Percentiles rank a stretch among this genome's conserved stretches.
Evolutionary conservation across 2,888 invertebrate species (phyloP).

Genomic region (Hybos culiciformis): DNA sequence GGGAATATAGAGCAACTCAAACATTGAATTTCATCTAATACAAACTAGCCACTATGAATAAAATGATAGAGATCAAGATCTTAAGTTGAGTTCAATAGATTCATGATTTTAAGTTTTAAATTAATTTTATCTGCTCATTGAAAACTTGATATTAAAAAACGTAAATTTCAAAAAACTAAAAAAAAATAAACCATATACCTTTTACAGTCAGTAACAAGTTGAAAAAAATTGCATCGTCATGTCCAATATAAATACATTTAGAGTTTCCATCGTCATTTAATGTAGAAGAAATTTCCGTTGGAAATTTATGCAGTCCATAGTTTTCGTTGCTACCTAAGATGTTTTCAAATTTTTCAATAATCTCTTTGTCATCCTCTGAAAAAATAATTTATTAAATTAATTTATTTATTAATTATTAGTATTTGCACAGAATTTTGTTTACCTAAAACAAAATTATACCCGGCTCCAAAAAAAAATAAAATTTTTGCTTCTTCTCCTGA

Average conservation of each 20-base stretch:
- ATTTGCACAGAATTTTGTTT: conserved; percentile 13
- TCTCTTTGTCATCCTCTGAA: conserved; percentile 3
- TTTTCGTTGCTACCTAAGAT: background rate
- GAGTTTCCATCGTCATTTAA: conserved; percentile 31
- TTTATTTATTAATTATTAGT: conserved; percentile 3
- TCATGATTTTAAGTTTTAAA: too few relatives aligned
- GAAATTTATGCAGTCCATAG: conserved; percentile 20
- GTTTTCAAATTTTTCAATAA: background rate
- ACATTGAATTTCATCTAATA: too few relatives aligned
- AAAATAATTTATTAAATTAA: background rate
- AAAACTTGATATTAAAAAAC: too few relatives aligned
- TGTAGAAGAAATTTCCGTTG: conserved; percentile 20
- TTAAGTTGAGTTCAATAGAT: too few relatives aligned
- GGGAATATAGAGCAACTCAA: too few relatives aligned
- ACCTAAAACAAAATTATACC: conserved; percentile 49
- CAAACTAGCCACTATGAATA: too few relatives aligned
- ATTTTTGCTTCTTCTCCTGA: conserved; percentile 30
- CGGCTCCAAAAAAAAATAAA: conserved; percentile 52
- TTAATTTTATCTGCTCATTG: too few relatives aligned
- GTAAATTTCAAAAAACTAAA: too few relatives aligned
- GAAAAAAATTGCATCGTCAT: conserved; percentile 47
- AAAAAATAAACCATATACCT: too few relatives aligned
- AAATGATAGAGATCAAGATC: too few relatives aligned
- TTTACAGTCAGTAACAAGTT: conserved; percentile 44
- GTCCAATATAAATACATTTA: conserved; percentile 51